phyloP scores from a whole-genome alignment of 2,888 invertebrate genomes.

The Chloromyia formosa region DNA sequence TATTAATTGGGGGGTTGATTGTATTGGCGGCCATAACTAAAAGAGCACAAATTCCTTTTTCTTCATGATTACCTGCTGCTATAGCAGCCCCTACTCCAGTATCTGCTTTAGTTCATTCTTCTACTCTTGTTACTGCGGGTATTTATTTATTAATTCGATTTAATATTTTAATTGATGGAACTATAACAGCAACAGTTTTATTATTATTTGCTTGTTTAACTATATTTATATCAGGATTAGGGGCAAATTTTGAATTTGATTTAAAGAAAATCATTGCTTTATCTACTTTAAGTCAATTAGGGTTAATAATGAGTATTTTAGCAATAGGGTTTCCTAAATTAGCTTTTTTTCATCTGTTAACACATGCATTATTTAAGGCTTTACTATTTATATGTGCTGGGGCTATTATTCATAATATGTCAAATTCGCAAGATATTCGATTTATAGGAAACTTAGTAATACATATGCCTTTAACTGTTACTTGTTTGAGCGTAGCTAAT shows the following conservation, averaged over 20 bases:
- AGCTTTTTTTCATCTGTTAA: conserved; percentile 77
- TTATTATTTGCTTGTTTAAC: conserved; percentile 69
- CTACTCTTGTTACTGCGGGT: conserved; percentile 78
- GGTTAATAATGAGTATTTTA: conserved; percentile 75
- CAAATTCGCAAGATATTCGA: conserved; percentile 75
- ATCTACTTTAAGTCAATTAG: conserved; percentile 79
- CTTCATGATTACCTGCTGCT: conserved; percentile 77
- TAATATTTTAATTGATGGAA: conserved; percentile 60
- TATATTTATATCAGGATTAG: conserved; percentile 70
- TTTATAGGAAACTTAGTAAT: conserved; percentile 77
- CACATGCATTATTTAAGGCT: conserved; percentile 80
- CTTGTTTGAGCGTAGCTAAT: conserved; percentile 69
- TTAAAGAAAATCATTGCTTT: conserved; percentile 82
- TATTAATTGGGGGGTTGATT: conserved; percentile 64
- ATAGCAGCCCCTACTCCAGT: conserved; percentile 78
- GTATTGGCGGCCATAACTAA: conserved; percentile 74
- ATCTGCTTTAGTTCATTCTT: conserved; percentile 78
- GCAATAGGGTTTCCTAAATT: conserved; percentile 67
- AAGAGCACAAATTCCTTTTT: conserved; percentile 84
- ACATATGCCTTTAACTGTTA: conserved; percentile 66
- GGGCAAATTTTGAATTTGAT: conserved; percentile 74
- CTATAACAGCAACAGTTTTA: conserved; percentile 59
- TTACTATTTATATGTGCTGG: conserved; percentile 79
- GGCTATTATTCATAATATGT: conserved; percentile 72
- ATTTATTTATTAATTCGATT: conserved; percentile 77